Evolutionary conservation across 2,888 invertebrate species (phyloP).

Genomic region (Graphium colonna): DNA sequence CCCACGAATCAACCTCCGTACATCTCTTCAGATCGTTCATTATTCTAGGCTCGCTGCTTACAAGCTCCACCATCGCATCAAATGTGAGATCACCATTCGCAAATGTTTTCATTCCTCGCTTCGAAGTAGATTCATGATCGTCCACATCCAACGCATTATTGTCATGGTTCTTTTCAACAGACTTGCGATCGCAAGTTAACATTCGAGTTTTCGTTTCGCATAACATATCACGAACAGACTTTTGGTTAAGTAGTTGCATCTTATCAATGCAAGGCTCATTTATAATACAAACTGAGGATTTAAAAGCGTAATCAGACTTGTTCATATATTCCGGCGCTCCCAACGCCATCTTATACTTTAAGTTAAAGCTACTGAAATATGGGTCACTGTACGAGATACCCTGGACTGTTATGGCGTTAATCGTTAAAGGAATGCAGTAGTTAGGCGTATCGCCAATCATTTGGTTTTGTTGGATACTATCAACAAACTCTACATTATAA

Average conservation of each 20-base stretch:
- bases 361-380: slow-evolving; percentile 81
- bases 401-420: slow-evolving; percentile 82
- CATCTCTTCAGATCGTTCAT: slow-evolving; percentile 45
- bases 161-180: slow-evolving; percentile 68
- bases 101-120: slow-evolving; percentile 52
- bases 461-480: slow-evolving; percentile 81
- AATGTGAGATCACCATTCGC: slow-evolving; percentile 75
- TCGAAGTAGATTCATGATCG: slow-evolving; percentile 42
- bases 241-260: slow-evolving; percentile 67
- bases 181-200: slow-evolving; percentile 58
- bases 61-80: slow-evolving; percentile 67
- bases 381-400: slow-evolving; percentile 82
- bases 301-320: slow-evolving; percentile 83
- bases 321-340: slow-evolving; percentile 78
- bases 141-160: slow-evolving; percentile 64
- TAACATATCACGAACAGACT: slow-evolving; percentile 63
- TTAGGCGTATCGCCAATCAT: slow-evolving; percentile 80
- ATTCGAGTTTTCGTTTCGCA: slow-evolving; percentile 69
- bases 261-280: slow-evolving; percentile 69
- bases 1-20: slow-evolving; percentile 72
- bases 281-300: slow-evolving; percentile 80
- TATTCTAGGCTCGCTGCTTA: slow-evolving; percentile 52
- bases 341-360: slow-evolving; percentile 79
- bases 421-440: slow-evolving; percentile 80
- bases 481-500: slow-evolving; percentile 80